Evolutionary conservation across 2,888 invertebrate genomes (phyloP), one percentile per base, ranked within the genome.

Genomic region (Drosophila bunnanda): DNA sequence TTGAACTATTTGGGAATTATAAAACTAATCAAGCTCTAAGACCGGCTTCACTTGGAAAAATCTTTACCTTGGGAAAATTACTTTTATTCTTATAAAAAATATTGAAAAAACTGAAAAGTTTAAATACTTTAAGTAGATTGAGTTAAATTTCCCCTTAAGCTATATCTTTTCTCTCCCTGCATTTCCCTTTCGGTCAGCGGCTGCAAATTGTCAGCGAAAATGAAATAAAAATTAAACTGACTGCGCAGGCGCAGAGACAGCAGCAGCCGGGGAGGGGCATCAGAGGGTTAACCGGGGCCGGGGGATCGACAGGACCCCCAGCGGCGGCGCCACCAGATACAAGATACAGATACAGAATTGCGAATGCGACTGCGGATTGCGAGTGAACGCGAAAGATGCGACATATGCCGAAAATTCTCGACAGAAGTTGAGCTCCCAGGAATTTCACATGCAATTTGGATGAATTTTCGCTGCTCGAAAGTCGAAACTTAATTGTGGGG

Each of bases 191-290:
- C 76, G 77, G 74, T 72, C 74, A 70, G 53, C 88, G 77, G 79
- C 79, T 81, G 86, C 86, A 82, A 82, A 86, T 88, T 82, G 86
- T 88, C 88, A 88, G 86, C 75, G 70, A 85, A 60, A 82, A 71
- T 88, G 65, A 74, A 83, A 83, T 84, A 81, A 81, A 84, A 83
- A 87, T 89, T 87, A 84, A 84, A 79, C 88, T 79, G 82, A 89
- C 87, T 79, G 83, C 74, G 83, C 78, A 85, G 73, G 53, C 65
- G 61, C 65, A 66, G 56, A 41, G 61, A 41, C 62, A 61, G 50
- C 50, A 32, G 41, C 41, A 38, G 54, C 3, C 32, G 15, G 13
- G 17, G 41, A 12, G 43, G 13, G 55, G 38, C 12, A 25, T 4
- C 8, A 20, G 54, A 9, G 34, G 43, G 64, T 12, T 28, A 56